These are phyloP conservation scores for Seira ritae DNA, from an alignment of 2,888 invertebrate genomes.

Conservation along the genomic window DNA sequence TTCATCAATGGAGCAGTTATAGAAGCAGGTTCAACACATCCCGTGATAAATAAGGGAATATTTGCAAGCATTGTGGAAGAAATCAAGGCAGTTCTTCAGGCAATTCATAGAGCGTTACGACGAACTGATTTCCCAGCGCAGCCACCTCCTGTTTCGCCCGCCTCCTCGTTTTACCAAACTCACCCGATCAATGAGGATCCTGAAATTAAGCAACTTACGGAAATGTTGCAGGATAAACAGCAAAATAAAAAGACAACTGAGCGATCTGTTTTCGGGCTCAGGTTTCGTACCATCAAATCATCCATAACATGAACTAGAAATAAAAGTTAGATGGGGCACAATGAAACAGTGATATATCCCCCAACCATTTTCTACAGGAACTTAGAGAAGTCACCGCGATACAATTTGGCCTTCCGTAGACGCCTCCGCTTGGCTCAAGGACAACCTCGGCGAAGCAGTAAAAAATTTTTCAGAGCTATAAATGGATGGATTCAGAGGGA, in stretches of 20 bases:
- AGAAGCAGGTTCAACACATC: constrained; percentile 31
- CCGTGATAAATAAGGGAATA: background rate
- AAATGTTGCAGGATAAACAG: constrained; percentile 31
- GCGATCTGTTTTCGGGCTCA: constrained; percentile 32
- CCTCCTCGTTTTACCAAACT: background rate
- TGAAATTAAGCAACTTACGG: constrained; percentile 56
- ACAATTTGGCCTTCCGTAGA: too few relatives aligned
- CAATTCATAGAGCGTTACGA: constrained; percentile 31
- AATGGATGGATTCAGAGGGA: constrained; percentile 37
- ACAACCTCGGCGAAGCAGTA: background rate
- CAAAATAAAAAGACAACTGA: background rate
- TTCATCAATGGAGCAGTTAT: constrained; percentile 41
- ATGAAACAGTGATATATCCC: too few relatives aligned
- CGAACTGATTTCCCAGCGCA: background rate
- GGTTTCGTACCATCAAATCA: background rate
- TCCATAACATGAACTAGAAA: too few relatives aligned
- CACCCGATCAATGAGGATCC: constrained; percentile 23
- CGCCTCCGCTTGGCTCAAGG: too few relatives aligned
- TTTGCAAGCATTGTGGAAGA: constrained; percentile 40
- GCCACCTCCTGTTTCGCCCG: constrained; percentile 7
- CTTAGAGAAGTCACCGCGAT: too few relatives aligned
- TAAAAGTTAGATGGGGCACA: too few relatives aligned
- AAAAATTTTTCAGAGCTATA: constrained; percentile 30
- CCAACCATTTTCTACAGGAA: too few relatives aligned
- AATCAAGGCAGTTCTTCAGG: constrained; percentile 32